A percentile compares a stretch with the other conserved stretches of the same genome.
These are phyloP conservation scores for Sarcophaga caerulescens DNA, from an alignment of 2,888 invertebrate genomes.

Conservation along the genomic window DNA sequence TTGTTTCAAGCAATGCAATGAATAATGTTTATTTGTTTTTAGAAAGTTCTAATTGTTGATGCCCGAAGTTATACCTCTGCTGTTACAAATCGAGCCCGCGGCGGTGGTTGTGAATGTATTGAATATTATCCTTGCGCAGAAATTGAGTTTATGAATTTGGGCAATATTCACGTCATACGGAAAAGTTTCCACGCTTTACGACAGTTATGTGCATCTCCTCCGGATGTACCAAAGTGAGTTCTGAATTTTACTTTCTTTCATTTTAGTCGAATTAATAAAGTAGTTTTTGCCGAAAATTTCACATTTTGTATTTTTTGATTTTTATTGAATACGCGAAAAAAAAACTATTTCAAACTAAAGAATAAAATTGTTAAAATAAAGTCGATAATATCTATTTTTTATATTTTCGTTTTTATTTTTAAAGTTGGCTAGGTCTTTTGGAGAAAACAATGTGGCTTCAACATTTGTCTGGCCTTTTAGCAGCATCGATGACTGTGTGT, in stretches of 20 bases:
- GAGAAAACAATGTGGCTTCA: slow-evolving; percentile 96
- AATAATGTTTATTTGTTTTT: slow-evolving; percentile 68
- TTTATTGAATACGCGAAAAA: too few species aligned
- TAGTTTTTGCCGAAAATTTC: too few species aligned
- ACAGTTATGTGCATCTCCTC: slow-evolving; percentile 88
- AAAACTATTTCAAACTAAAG: too few species aligned
- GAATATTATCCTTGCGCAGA: slow-evolving; percentile 98
- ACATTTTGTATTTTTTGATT: too few species aligned
- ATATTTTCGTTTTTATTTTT: slow-evolving; percentile 69
- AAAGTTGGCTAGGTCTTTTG: slow-evolving; percentile 93
- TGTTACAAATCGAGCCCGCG: slow-evolving; percentile 96
- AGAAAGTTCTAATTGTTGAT: slow-evolving; percentile 95
- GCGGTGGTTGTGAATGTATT: slow-evolving; percentile 97
- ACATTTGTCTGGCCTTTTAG: slow-evolving; percentile 92
- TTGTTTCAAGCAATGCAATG: background rate
- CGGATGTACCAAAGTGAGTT: slow-evolving; percentile 89
- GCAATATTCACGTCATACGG: slow-evolving; percentile 97
- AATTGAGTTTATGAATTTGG: slow-evolving; percentile 98
- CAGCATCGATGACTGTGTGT: slow-evolving; percentile 90
- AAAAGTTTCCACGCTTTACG: slow-evolving; percentile 95
- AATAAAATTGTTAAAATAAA: background rate
- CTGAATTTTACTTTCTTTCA: background rate
- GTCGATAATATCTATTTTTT: too few species aligned
- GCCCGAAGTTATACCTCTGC: slow-evolving; percentile 98
- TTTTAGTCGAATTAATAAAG: background rate